phyloP scores from a whole-genome alignment of 2,888 invertebrate species.

The Enchytraeus crypticus region DNA sequence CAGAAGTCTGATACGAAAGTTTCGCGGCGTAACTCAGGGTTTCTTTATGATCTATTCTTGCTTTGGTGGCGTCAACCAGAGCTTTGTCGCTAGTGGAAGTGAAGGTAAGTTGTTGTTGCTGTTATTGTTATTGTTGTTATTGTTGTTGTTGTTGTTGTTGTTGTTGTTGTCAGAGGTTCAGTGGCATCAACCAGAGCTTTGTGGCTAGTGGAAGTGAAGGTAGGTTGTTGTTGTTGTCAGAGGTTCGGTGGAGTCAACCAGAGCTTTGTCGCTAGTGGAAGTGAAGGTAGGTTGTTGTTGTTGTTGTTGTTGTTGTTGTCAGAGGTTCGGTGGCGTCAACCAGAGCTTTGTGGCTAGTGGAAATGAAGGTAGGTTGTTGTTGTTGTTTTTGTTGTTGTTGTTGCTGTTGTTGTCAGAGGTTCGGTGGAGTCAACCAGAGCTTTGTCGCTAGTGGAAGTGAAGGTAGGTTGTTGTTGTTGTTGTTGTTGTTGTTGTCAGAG shows the following conservation, averaged over 20 bases:
- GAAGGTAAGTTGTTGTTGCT: slow-evolving; percentile 76
- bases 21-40: slow-evolving; percentile 91
- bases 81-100: slow-evolving; percentile 94
- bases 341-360: slow-evolving; percentile 96
- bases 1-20: slow-evolving; percentile 76
- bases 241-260: slow-evolving; percentile 95
- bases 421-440: too few relatives aligned
- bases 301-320: too few relatives aligned
- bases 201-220: slow-evolving; percentile 96
- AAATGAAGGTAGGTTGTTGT: too few relatives aligned
- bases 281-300: slow-evolving; percentile 82
- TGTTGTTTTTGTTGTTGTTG: too few relatives aligned
- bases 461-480: too few relatives aligned
- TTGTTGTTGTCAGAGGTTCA: too few relatives aligned
- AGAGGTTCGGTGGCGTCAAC: background rate
- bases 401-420: too few relatives aligned
- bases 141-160: too few relatives aligned
- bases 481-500: too few relatives aligned
- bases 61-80: slow-evolving; percentile 93
- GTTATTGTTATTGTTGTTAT: too few relatives aligned
- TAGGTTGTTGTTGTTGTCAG: too few relatives aligned
- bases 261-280: slow-evolving; percentile 93
- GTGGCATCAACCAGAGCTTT: slow-evolving; percentile 91
- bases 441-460: too few relatives aligned
- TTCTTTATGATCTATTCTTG: slow-evolving; percentile 96